Evolutionary conservation across 1,140 invertebrate species (phyloP).

Genomic region (Andrena cerasifolii): DNA sequence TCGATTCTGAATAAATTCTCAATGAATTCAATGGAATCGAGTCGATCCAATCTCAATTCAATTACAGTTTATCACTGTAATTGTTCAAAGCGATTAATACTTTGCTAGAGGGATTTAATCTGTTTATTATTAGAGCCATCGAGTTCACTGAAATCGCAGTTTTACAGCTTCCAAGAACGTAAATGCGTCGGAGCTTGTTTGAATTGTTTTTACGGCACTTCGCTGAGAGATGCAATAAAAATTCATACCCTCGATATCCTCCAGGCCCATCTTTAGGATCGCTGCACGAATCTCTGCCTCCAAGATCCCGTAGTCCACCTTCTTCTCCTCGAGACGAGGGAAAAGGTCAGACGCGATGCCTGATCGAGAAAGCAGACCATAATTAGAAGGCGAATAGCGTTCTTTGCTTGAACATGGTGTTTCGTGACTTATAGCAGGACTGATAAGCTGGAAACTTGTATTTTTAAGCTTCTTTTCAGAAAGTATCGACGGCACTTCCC

Average conservation of each 20-base stretch:
- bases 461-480: no score
- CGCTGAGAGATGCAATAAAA: neutral
- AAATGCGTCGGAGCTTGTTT: neutral
- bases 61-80: no score
- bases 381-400: neutral
- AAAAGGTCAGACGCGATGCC: conserved; percentile 90
- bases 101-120: neutral
- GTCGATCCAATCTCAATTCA: no score
- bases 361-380: conserved; percentile 63
- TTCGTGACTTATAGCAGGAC: no score
- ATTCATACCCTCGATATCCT: conserved; percentile 84
- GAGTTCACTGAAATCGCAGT: neutral
- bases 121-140: neutral
- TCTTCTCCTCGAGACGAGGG: conserved; percentile 85
- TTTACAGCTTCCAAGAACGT: neutral
- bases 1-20: no score
- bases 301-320: conserved; percentile 84
- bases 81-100: no score
- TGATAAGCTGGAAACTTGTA: no score
- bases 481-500: no score
- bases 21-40: no score
- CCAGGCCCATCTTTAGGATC: conserved; percentile 78
- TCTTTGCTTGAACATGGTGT: no score
- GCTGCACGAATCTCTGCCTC: conserved; percentile 77
- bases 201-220: neutral